phyloP scores from a whole-genome alignment of 1,140 invertebrate species.

The Danaus plexippus region DNA sequence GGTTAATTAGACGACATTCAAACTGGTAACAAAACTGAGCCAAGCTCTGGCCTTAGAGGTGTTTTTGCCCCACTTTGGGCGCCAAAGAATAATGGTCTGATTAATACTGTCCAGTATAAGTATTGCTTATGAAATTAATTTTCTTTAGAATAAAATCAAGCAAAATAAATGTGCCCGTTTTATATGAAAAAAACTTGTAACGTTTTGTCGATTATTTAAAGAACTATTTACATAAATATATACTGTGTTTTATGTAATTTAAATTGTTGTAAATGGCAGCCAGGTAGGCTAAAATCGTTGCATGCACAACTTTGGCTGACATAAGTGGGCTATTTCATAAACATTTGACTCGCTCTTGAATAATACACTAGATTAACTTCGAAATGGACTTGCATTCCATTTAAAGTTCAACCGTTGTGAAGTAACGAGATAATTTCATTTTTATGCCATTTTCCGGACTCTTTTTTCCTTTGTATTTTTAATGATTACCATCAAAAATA shows the following conservation, averaged over 20 bases:
- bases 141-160: not conserved
- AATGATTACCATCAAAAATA: too few species aligned
- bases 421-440: too few species aligned
- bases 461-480: too few species aligned
- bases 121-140: not conserved
- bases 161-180: too few species aligned
- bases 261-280: not conserved
- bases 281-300: slow-evolving; percentile 1
- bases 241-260: too few species aligned
- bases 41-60: not conserved
- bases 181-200: too few species aligned
- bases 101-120: too few species aligned
- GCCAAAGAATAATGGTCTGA: not conserved
- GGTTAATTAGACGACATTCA: too few species aligned
- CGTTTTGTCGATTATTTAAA: too few species aligned
- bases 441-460: too few species aligned
- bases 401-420: not conserved
- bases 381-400: not conserved
- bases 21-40: too few species aligned
- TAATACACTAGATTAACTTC: slow-evolving; percentile 8
- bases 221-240: too few species aligned
- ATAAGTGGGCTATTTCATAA: slow-evolving; percentile 6
- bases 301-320: not conserved
- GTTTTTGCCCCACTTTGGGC: not conserved
- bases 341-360: slow-evolving; percentile 2